A percentile compares a stretch with the other conserved stretches of the same genome.
phyloP scores from a whole-genome alignment of 2,888 invertebrate species.

The Dasysyrphus albostriatus region DNA sequence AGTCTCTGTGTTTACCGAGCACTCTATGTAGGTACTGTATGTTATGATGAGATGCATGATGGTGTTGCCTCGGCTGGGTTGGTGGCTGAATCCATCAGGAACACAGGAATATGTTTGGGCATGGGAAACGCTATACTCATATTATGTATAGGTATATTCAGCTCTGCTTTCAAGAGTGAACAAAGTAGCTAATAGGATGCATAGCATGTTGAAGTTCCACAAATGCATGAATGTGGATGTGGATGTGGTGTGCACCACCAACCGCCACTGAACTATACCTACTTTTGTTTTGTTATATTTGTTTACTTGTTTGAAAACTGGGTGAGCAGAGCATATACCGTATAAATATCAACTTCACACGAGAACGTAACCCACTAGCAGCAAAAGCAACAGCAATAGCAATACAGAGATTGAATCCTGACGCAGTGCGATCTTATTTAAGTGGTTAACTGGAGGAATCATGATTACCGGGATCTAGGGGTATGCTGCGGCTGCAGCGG shows the following conservation, averaged over 20 bases:
- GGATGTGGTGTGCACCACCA: neutral
- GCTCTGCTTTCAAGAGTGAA: constrained; percentile 24
- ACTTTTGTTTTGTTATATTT: constrained; percentile 23
- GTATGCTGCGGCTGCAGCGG: neutral
- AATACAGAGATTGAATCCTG: constrained; percentile 38
- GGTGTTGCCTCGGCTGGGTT: neutral
- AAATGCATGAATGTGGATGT: constrained; percentile 26
- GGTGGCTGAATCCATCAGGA: constrained; percentile 2
- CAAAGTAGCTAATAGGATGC: constrained; percentile 67
- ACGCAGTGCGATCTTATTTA: constrained; percentile 57
- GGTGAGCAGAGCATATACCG: constrained; percentile 48
- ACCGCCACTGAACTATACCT: constrained; percentile 10
- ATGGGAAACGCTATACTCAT: neutral
- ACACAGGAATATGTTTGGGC: constrained; percentile 18
- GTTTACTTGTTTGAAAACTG: constrained; percentile 41
- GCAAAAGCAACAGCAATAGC: neutral
- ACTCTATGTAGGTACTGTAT: constrained; percentile 34
- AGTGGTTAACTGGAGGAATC: constrained; percentile 56
- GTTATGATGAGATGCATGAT: constrained; percentile 58
- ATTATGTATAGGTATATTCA: constrained; percentile 17
- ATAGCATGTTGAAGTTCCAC: constrained; percentile 47
- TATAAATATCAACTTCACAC: constrained; percentile 58
- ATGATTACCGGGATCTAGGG: constrained; percentile 44
- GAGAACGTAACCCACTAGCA: constrained; percentile 41
- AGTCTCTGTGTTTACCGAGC: constrained; percentile 10